These are phyloP conservation scores for Cryptoprocta ferox DNA, from an alignment of 2,797 vertebrate genomes.

Conservation along the genomic window DNA sequence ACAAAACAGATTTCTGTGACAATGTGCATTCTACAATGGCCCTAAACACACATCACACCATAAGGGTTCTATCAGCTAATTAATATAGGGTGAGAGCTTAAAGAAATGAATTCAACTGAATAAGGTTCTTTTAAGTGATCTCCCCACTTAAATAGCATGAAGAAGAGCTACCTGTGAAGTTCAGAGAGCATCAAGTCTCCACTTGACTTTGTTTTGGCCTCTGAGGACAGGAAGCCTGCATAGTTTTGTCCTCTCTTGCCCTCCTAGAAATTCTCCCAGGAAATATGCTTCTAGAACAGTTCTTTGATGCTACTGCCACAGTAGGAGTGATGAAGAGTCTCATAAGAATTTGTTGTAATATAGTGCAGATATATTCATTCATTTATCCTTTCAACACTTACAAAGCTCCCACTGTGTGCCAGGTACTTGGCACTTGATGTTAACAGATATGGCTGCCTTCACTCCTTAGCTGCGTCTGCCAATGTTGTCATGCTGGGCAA, in stretches of 20 bases:
- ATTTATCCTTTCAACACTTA: neutral
- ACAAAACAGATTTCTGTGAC: constrained; percentile 67
- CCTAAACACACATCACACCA: neutral
- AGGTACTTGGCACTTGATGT: fast-evolving
- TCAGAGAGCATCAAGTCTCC: neutral
- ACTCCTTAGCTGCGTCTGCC: fast-evolving
- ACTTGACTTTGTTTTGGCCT: neutral
- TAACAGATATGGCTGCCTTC: neutral
- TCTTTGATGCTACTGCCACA: neutral
- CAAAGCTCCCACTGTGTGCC: neutral
- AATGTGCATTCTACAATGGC: neutral
- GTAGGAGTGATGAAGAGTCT: neutral
- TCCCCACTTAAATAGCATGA: neutral
- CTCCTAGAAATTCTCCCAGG: neutral
- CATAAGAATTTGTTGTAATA: neutral
- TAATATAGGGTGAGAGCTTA: constrained; percentile 42
- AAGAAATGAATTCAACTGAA: constrained; percentile 6
- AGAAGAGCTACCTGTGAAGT: neutral
- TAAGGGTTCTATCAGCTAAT: constrained; percentile 53
- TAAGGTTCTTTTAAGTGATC: neutral
- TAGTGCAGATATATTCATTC: neutral
- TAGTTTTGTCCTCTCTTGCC: neutral
- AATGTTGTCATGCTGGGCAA: neutral
- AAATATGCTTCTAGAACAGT: neutral
- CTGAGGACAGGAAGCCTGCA: neutral